Evolutionary conservation across 2,888 invertebrate species (phyloP), one percentile per base, ranked within the genome.

Genomic region (Dryadula phaetusa): DNA sequence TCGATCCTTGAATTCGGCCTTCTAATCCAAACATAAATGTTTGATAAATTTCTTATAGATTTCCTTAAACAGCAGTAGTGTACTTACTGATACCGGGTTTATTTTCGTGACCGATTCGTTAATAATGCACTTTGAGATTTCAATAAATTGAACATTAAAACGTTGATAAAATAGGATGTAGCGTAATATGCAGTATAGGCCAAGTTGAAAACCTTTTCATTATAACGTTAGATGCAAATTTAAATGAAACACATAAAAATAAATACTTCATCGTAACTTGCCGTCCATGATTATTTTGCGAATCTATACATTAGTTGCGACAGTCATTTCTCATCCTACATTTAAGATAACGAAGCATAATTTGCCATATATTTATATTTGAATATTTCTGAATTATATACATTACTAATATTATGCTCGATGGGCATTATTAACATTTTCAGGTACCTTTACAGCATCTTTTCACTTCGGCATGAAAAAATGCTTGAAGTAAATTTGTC

Each of bases 251-350:
- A 52, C 54, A 46, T 47, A 61, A 69, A 58, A 40, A n/a, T 40
- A n/a, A 64, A 61, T 67, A 67, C 16, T 76, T 82, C 80, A 74
- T 81, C 82, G 81, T 78, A 76, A 84, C 81, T 87, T 89, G 88
- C 92, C 92, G 92, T 92, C 92, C 92, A 90, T 86, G 77, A 80
- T 91, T 90, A 81, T 75, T 88, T 92, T 91, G 90, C 90, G 79
- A 82, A 79, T 83, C 79, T 79, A 73, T 82, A 77, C 77, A 75
- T 68, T 72, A 76, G 62, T 72, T 72, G 73, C 77, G 42, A 79
- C 77, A 78, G 75, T 77, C 72, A 81, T 69, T 83, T 81, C 72
- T 77, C 64, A 71, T 82, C 79, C 78, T 84, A 83, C 40, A 47
- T 42, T 74, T 79, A 75, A 79, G 72, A 76, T 69, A 64, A 69